phyloP scores from a whole-genome alignment of 2,113 vertebrate species.

The Myotis brandtii region DNA sequence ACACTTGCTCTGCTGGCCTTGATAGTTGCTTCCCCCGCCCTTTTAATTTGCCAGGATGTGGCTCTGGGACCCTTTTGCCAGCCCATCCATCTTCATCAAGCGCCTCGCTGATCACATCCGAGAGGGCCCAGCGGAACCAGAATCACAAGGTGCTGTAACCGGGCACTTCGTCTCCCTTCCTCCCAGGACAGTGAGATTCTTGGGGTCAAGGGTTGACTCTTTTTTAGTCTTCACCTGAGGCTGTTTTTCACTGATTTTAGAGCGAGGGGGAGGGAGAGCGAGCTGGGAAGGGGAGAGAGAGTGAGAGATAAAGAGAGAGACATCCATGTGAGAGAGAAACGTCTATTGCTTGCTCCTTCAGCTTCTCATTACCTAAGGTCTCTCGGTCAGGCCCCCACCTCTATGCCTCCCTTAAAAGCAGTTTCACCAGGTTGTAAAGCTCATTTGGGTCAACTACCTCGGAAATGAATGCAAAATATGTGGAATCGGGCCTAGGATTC shows the following conservation, averaged over 20 bases:
- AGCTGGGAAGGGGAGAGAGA: background rate
- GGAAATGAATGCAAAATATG: slow-evolving; percentile 74
- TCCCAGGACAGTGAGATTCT: background rate
- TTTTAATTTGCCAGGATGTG: background rate
- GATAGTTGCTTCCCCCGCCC: background rate
- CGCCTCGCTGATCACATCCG: background rate
- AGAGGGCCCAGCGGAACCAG: background rate
- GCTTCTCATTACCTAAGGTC: background rate
- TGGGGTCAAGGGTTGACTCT: too few relatives aligned
- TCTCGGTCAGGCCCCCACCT: background rate
- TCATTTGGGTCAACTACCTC: slow-evolving; percentile 61
- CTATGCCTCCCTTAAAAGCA: background rate
- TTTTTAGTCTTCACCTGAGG: background rate
- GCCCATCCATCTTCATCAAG: background rate
- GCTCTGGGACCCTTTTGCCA: background rate
- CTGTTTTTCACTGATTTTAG: background rate
- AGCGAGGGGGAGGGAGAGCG: background rate
- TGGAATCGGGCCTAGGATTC: slow-evolving; percentile 65
- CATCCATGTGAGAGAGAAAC: background rate
- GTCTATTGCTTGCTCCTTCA: background rate
- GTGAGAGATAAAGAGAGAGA: background rate
- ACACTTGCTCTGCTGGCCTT: background rate
- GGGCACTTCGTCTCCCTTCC: background rate
- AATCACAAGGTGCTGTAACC: background rate
- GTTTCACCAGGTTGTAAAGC: slow-evolving; percentile 61